Conservation (phyloP, 2,797 vertebrate genomes). For the Pangasius macronema region DNA sequence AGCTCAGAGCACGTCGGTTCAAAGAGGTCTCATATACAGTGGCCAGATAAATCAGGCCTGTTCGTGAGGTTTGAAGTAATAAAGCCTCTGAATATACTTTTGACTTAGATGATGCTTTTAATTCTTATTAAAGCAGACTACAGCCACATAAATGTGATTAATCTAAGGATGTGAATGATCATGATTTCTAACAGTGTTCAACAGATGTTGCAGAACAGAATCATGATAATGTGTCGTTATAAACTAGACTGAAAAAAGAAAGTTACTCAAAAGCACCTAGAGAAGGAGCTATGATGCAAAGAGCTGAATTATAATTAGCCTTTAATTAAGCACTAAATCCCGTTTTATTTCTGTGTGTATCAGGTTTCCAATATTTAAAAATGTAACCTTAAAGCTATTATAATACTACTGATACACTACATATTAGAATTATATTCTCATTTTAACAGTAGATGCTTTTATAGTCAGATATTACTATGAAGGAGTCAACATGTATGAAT, state of each 20-base stretch:
- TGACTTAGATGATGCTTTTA: background rate
- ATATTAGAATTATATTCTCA: background rate
- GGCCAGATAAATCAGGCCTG: background rate
- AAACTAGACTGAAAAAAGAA: background rate
- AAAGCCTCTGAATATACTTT: background rate
- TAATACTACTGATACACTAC: background rate
- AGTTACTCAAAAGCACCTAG: background rate
- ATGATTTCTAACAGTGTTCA: background rate
- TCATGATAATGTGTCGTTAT: background rate
- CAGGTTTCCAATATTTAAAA: background rate
- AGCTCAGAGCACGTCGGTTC: background rate
- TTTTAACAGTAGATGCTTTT: background rate
- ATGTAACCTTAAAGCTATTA: constrained; percentile 17
- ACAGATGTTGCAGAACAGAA: background rate
- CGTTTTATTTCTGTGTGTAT: background rate
- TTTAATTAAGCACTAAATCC: background rate
- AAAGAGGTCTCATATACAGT: background rate
- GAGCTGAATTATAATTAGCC: background rate
- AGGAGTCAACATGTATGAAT: background rate
- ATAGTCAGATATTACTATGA: background rate
- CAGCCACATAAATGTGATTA: no score
- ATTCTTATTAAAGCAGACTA: background rate
- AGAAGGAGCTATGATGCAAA: background rate
- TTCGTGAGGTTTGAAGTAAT: background rate
- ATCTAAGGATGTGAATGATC: background rate